Evolutionary conservation across 2,113 vertebrate species (phyloP), one percentile per base, ranked within the genome.

Genomic region (Cryptomyrus ogoouensis): DNA sequence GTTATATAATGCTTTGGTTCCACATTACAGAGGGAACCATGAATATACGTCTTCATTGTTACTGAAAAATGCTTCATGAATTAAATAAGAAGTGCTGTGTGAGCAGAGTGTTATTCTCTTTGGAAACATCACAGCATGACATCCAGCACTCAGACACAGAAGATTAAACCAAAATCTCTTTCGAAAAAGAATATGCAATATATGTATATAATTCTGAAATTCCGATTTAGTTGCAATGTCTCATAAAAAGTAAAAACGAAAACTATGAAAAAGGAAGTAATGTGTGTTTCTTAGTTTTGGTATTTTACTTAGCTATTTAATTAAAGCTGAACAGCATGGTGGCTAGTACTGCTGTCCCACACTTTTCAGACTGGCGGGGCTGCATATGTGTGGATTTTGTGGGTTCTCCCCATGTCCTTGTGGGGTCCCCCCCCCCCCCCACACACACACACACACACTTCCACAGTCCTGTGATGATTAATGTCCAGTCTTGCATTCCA

Each of bases 1-100:
- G 74, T 83, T 92, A 80, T 88, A 88, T 91, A 91, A 91, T 91
- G 77, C 35, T 62, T 62, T 83, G 66, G 46, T 83, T 47, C 58
- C 87, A 87, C 90, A 90, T 90, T 90, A 89, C 87, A 84, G 39
- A 87, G 70, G 31, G 49, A 58, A 88, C 83, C 27, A 27, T 50
- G 42, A 91, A 88, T 70, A 42, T 47, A 47, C 83, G 88, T 89
- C 88, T 91, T 90, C 88, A 50, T 47, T 91, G 87, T 85, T 66
- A 44, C 56, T 88, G 87, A 88, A 88, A 90, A 66, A 47, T 66
- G 89, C 87, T 58, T 83, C 77, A 42, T 56, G 35, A 53, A 87
- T 83, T 39, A 80, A 89, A 89, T 83, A 88, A 62, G 86, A 58
- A 17, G 12, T 88, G 87, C 19, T 2, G 10, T 88, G 35, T 24